Conservation (phyloP, 2,113 vertebrate genomes). For the Seriola quinqueradiata region DNA sequence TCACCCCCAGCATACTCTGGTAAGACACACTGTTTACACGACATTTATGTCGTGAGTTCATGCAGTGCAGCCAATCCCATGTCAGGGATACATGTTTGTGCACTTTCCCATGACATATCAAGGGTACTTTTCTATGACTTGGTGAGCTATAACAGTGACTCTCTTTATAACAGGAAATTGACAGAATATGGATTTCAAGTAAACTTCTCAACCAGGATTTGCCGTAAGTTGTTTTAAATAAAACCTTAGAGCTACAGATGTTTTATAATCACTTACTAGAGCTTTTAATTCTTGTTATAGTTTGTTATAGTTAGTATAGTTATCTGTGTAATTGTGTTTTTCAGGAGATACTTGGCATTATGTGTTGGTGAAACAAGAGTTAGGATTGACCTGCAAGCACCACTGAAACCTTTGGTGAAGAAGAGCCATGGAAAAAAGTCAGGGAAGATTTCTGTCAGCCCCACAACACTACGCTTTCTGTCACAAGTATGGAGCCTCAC, state of each 20-base stretch:
- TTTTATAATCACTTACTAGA: neutral
- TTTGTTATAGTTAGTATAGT: neutral
- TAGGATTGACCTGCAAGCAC: conserved; percentile 89
- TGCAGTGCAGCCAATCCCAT: neutral
- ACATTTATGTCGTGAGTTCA: conserved; percentile 28
- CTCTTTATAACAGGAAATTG: conserved; percentile 90
- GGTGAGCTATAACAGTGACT: neutral
- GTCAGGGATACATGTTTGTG: neutral
- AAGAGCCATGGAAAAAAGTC: conserved; percentile 65
- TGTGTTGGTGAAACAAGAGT: conserved; percentile 94
- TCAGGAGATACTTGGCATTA: conserved; percentile 92
- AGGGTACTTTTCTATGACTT: neutral
- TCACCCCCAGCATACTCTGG: conserved; percentile 92
- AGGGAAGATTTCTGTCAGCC: conserved; percentile 82
- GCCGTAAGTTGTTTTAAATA: conserved; percentile 87
- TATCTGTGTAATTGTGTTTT: conserved; percentile 7
- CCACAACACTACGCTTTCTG: conserved; percentile 87
- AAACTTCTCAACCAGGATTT: conserved; percentile 93
- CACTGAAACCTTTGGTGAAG: conserved; percentile 63
- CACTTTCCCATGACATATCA: neutral
- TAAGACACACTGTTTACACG: conserved; percentile 77
- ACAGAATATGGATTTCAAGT: conserved; percentile 95
- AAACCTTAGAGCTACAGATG: neutral
- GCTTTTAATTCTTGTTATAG: neutral
- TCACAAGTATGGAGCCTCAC: conserved; percentile 88